These are phyloP conservation scores for Iselma pallidipennis DNA, from an alignment of 2,888 invertebrate species.

Conservation along the genomic window DNA sequence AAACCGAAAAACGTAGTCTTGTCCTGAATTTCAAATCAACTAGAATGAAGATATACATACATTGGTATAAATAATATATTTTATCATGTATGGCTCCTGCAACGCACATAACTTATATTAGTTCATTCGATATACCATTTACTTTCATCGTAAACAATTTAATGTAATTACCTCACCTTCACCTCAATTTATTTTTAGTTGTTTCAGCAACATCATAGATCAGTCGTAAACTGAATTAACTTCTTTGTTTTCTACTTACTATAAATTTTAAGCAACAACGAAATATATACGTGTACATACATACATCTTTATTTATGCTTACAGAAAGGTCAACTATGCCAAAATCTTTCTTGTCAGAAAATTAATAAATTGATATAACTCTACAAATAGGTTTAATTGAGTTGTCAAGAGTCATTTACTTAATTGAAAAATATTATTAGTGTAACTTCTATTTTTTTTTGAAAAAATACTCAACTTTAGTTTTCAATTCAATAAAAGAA, in stretches of 20 bases:
- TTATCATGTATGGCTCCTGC: conserved; percentile 1
- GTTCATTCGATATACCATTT: conserved; percentile 45
- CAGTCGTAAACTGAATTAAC: conserved; percentile 29
- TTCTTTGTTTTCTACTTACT: conserved; percentile 23
- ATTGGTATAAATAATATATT: neutral
- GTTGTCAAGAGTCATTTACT: neutral
- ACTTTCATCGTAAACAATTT: conserved; percentile 48
- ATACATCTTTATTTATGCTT: no score
- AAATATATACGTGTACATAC: neutral
- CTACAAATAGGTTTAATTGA: conserved; percentile 2
- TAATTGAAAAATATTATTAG: conserved; percentile 7
- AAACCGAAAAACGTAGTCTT: neutral
- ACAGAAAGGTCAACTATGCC: neutral
- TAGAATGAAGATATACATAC: neutral
- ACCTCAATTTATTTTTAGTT: conserved; percentile 47
- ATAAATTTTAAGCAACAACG: conserved; percentile 13
- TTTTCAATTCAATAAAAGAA: no score
- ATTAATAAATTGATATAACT: neutral
- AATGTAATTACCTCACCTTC: conserved; percentile 47
- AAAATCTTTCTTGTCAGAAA: neutral
- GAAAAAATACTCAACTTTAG: no score
- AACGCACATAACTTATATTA: conserved; percentile 32
- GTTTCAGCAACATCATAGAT: conserved; percentile 34
- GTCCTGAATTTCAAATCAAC: neutral
- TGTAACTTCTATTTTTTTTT: no score